A percentile compares a stretch with the other conserved stretches of the same genome.
phyloP scores from a whole-genome alignment of 2,797 vertebrate genomes.

The Typhlichthys subterraneus region DNA sequence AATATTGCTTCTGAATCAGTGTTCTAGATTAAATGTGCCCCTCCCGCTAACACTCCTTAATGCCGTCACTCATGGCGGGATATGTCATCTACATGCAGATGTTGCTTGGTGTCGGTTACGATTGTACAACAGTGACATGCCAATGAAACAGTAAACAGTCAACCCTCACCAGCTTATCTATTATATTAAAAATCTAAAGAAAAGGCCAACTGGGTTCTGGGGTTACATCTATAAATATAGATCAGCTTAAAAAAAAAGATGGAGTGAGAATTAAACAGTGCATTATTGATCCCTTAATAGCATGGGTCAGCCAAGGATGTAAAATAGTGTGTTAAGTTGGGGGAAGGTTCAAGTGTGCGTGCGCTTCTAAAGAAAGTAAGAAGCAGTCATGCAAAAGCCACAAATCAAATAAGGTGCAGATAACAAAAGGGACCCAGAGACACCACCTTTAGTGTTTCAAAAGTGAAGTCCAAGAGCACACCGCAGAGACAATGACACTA shows the following conservation, averaged over 20 bases:
- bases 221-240: constrained; percentile 65
- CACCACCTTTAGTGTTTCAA: background rate
- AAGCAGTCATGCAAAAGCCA: constrained; percentile 7
- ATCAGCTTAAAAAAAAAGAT: constrained; percentile 44
- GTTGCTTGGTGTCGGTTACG: too few relatives aligned
- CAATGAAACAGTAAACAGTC: background rate
- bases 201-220: constrained; percentile 34
- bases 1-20: constrained; percentile 6
- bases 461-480: background rate
- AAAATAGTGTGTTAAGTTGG: constrained; percentile 59
- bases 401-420: constrained; percentile 1
- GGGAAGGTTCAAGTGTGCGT: background rate
- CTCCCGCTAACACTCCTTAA: too few relatives aligned
- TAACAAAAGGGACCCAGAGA: background rate
- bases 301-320: constrained; percentile 57
- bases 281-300: constrained; percentile 67
- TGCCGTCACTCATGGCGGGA: background rate
- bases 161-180: constrained; percentile 13
- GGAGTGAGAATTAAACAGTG: constrained; percentile 54
- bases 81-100: background rate
- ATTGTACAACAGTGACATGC: background rate
- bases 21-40: constrained; percentile 7
- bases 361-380: constrained; percentile 1
- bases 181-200: constrained; percentile 33
- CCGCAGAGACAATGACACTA: background rate